Base-by-base conservation (phyloP, 2,888 invertebrate genomes). In the Melanargia galathea region DNA sequence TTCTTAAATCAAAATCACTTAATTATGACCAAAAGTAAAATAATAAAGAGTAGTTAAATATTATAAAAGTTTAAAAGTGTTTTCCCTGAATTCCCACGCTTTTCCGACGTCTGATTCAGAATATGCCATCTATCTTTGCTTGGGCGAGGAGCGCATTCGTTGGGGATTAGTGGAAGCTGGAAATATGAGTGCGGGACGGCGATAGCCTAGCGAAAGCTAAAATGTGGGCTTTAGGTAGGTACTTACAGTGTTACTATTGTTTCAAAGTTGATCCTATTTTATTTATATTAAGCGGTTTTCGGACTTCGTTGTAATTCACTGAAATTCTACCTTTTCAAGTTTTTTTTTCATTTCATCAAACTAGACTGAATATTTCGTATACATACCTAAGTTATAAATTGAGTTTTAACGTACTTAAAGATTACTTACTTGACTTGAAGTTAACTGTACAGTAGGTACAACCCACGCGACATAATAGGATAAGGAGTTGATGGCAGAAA, bases 101-200 rank as follows among this genome's bases (percentile, higher is more conserved):
- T 56, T 33, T 20, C 5, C 30, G 10, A 55, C 54, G 54, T 60
- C 20, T 63, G 38, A 55, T 55, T 46, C 55, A 18, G 48, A 63
- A 63, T 63, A 59, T 46, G 22, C 58, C 40, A 59, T 56, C 22
- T 55, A 38, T 51, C 55, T 43, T 56, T 51, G 43, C 30, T 48
- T 49, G 48, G 38, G 51, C 60, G 60, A 45, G 43, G 16, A 35
- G 49, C 60, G 24, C 49, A 60, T 64, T 61, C 55, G 58, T 61
- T 55, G 18, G 52, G 66, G 62, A 65, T 63, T 66, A 63, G 38
- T 43, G 48, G 22, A 56, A 62, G 65, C 62, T 58, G 61, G 58
- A 69, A 66, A 65, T 70, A 66, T 64, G 68, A 70, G 65, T 68
- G 70, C 54, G 56, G 60, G 52, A 63, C 51, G 26, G 43, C 56